Evolutionary conservation across 2,113 vertebrate genomes (phyloP), one percentile per base, ranked within the genome.

Genomic region (Aix galericulata): DNA sequence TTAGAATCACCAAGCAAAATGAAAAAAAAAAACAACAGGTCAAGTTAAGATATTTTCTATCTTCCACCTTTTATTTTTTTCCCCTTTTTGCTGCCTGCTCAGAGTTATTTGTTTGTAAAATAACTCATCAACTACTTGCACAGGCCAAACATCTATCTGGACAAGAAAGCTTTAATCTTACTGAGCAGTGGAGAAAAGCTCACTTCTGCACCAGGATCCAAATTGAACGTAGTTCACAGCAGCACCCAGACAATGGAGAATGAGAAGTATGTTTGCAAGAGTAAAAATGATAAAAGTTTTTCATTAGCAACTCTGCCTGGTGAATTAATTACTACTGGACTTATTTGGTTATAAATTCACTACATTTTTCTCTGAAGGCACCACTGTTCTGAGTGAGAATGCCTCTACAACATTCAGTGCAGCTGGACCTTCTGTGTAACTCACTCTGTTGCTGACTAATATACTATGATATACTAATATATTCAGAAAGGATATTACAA

Each of bases 191-290:
- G 29, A 62, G 67, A 83, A 86, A 32, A 88, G 38, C 21, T 75
- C 62, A 22, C n/a, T 34, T 32, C 64, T 64, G 32, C 58, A 68
- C 8, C 4, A 56, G 31, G 23, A 73, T 7, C 36, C 80, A 55
- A 38, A 38, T 26, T 1, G 29, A 88, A 72, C 20, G 32, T 8
- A 22, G 20, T 6, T 59, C 38, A n/a, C 29, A 27, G 36, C 63
- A 42, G n/a, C 6, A 6, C 11, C 0, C 0, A 27, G 40, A 42
- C 17, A 34, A 17, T 12, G 42, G 46, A 63, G 13, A 26, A 31
- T 2, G 53, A 86, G 72, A 58, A 26, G 40, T 6, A 17, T 5
- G 10, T 50, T 72, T 25, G 71, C 22, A 73, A 20, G 88, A 40
- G 73, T 0, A 77, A 26, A 80, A 21, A 80, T 10, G 20, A 36